These are phyloP conservation scores for Xestoiulus laeticollis DNA, from an alignment of 2,888 invertebrate species.

Conservation along the genomic window DNA sequence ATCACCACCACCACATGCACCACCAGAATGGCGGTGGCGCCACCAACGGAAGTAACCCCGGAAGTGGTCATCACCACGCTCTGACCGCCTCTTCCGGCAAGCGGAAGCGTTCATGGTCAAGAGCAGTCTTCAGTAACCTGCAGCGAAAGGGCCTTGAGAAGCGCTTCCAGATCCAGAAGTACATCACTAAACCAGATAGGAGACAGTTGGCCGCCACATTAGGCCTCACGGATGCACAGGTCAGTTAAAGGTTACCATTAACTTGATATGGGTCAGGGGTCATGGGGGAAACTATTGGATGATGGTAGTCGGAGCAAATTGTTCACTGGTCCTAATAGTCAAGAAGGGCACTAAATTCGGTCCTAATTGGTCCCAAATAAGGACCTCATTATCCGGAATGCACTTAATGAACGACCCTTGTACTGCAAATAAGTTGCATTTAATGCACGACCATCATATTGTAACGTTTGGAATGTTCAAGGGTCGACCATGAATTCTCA, in stretches of 20 bases:
- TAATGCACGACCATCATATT: no score
- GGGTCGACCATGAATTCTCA: no score
- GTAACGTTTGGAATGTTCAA: no score
- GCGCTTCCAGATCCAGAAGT: slow-evolving; percentile 92
- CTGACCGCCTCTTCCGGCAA: slow-evolving; percentile 62
- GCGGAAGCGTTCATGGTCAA: slow-evolving; percentile 91
- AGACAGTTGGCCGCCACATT: slow-evolving; percentile 89
- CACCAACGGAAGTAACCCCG: background rate
- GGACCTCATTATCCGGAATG: no score
- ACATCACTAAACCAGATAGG: slow-evolving; percentile 94
- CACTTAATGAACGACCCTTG: no score
- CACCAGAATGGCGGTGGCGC: background rate
- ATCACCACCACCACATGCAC: background rate
- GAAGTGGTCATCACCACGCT: slow-evolving; percentile 17
- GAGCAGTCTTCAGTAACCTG: slow-evolving; percentile 93
- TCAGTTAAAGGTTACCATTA: slow-evolving; percentile 61
- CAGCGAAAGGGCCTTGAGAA: slow-evolving; percentile 94
- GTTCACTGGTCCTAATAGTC: no score
- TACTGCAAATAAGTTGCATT: no score
- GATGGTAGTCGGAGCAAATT: no score
- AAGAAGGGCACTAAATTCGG: no score
- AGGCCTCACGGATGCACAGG: slow-evolving; percentile 93
- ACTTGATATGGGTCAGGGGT: background rate
- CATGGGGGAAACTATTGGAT: background rate
- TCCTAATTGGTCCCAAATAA: no score